These are phyloP conservation scores for Heteropelma amictum DNA, from an alignment of 2,888 invertebrate genomes.

Conservation along the genomic window DNA sequence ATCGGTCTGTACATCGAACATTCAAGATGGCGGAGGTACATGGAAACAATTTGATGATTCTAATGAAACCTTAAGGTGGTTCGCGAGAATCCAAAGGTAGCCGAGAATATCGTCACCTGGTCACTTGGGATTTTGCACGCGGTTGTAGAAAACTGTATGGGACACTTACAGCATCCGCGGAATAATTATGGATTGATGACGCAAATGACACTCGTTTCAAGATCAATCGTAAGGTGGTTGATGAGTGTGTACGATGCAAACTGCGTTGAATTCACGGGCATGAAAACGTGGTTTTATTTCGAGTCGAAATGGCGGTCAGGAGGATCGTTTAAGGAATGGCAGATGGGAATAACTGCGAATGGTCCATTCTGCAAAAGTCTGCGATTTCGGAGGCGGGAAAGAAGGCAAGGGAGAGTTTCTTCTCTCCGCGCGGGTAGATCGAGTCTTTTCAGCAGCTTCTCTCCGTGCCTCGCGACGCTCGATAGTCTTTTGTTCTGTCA, in stretches of 20 bases:
- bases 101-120: too few relatives aligned
- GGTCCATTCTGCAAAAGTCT: slow-evolving; percentile 25
- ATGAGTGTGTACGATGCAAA: too few relatives aligned
- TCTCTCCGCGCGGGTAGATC: slow-evolving; percentile 44
- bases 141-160: too few relatives aligned
- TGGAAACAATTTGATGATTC: too few relatives aligned
- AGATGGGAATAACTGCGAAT: slow-evolving; percentile 22
- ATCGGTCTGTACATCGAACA: neutral
- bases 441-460: slow-evolving; percentile 27
- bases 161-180: too few relatives aligned
- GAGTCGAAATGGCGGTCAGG: slow-evolving; percentile 29
- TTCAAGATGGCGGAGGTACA: neutral
- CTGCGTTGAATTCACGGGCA: neutral
- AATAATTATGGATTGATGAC: too few relatives aligned
- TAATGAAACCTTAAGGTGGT: too few relatives aligned
- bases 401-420: slow-evolving; percentile 50
- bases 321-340: slow-evolving; percentile 31
- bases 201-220: too few relatives aligned
- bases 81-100: neutral
- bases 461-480: slow-evolving; percentile 57
- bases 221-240: too few relatives aligned
- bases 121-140: too few relatives aligned
- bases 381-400: slow-evolving; percentile 40
- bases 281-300: neutral
- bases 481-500: slow-evolving; percentile 77